A percentile compares a stretch with the other conserved stretches of the same genome.
Evolutionary conservation across 2,113 vertebrate genomes (phyloP).

Genomic region (Trogon surrucura): DNA sequence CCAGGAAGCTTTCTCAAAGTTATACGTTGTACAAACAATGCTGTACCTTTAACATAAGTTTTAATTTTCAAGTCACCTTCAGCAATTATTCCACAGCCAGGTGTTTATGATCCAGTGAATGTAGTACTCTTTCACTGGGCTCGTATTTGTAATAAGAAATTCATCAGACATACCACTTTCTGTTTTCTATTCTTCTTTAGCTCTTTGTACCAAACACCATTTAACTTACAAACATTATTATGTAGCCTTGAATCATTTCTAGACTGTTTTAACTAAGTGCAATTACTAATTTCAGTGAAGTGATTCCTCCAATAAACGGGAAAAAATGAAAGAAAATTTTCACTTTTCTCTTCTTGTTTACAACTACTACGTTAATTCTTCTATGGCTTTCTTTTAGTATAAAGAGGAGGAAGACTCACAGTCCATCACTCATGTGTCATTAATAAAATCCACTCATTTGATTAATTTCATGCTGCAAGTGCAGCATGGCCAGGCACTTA

Average conservation of each 20-base stretch:
- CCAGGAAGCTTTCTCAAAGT: too few species aligned
- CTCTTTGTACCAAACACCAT: neutral
- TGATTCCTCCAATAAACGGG: neutral
- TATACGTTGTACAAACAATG: too few species aligned
- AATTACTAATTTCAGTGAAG: neutral
- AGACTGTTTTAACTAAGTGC: neutral
- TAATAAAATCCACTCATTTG: neutral
- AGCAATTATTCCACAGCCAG: neutral
- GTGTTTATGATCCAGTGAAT: neutral
- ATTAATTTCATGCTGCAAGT: neutral
- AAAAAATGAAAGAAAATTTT: neutral
- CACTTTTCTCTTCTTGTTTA: neutral
- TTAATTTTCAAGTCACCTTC: too few species aligned
- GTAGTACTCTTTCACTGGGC: neutral
- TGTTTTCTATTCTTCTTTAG: neutral
- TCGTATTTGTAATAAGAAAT: neutral
- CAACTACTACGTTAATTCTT: neutral
- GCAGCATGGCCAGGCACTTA: neutral
- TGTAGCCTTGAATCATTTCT: neutral
- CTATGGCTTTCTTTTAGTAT: neutral
- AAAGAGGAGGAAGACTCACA: neutral
- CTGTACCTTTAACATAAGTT: too few species aligned
- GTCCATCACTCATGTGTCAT: neutral
- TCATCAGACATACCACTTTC: neutral
- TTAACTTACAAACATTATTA: neutral